phyloP scores from a whole-genome alignment of 2,797 vertebrate genomes.

The Apogon hyalosoma region DNA sequence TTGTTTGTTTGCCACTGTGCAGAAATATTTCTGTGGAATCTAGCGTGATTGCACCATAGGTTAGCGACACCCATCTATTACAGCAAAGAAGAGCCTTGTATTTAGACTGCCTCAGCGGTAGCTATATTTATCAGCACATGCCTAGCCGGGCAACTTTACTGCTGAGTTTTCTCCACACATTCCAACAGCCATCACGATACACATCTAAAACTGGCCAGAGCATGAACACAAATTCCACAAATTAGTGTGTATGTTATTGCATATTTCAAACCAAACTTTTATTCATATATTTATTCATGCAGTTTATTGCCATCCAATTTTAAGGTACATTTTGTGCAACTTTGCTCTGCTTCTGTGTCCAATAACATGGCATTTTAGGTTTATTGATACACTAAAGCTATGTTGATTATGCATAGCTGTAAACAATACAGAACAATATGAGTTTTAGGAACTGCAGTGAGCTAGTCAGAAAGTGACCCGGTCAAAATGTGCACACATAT shows the following conservation, averaged over 20 bases:
- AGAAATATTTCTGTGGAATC: conserved; percentile 85
- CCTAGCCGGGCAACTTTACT: conserved; percentile 69
- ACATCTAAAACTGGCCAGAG: conserved; percentile 40
- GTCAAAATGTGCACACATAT: no score
- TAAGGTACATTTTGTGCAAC: neutral
- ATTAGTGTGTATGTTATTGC: conserved; percentile 21
- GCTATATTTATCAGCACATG: conserved; percentile 91
- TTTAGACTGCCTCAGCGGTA: conserved; percentile 89
- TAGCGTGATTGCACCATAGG: conserved; percentile 90
- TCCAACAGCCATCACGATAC: conserved; percentile 64
- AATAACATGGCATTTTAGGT: no score
- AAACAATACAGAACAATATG: no score
- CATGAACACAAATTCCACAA: conserved; percentile 38
- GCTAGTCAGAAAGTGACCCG: no score
- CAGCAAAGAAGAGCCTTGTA: conserved; percentile 87
- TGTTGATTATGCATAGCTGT: no score
- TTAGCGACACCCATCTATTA: conserved; percentile 91
- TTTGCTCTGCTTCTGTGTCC: no score
- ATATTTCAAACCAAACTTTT: conserved; percentile 10
- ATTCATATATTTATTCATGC: conserved; percentile 1
- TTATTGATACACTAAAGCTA: no score
- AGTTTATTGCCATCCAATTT: neutral
- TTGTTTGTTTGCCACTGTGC: conserved; percentile 86
- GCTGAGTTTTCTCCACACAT: conserved; percentile 73
- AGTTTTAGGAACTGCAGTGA: no score